phyloP scores from a whole-genome alignment of 2,113 vertebrate genomes.

The Egretta garzetta region DNA sequence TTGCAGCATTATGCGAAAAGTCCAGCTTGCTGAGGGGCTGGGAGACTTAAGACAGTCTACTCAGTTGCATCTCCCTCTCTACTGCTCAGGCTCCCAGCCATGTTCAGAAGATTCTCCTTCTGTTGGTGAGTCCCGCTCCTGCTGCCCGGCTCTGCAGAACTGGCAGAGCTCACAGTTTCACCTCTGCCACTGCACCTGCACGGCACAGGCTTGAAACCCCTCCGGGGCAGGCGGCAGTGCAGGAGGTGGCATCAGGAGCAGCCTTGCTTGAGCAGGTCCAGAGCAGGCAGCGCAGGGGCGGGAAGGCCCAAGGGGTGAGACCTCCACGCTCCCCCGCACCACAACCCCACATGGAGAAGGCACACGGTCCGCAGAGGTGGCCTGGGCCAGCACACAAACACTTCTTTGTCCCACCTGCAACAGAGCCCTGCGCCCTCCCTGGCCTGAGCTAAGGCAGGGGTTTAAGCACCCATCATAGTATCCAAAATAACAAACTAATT shows the following conservation, averaged over 20 bases:
- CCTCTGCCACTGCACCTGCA: too few species aligned
- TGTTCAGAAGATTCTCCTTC: background rate
- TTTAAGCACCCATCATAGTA: fast-evolving
- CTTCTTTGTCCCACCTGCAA: background rate
- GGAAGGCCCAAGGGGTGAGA: background rate
- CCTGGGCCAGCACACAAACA: background rate
- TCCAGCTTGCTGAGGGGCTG: background rate
- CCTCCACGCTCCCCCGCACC: background rate
- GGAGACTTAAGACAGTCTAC: background rate
- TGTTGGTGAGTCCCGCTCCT: background rate
- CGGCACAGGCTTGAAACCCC: background rate
- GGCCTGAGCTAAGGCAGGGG: too few species aligned
- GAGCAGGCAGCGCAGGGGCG: fast-evolving
- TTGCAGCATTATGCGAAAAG: background rate
- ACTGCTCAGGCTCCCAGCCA: background rate
- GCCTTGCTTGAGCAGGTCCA: background rate
- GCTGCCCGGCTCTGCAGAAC: background rate
- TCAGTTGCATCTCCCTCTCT: too few species aligned
- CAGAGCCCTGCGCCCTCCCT: fast-evolving
- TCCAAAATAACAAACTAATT: background rate
- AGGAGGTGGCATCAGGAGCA: too few species aligned
- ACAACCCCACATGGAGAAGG: fast-evolving
- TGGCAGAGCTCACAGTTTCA: background rate
- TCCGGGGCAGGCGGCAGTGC: background rate
- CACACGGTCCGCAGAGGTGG: background rate